These are phyloP conservation scores for Polydrusus tereticollis DNA, from an alignment of 2,888 invertebrate species.

Conservation along the genomic window DNA sequence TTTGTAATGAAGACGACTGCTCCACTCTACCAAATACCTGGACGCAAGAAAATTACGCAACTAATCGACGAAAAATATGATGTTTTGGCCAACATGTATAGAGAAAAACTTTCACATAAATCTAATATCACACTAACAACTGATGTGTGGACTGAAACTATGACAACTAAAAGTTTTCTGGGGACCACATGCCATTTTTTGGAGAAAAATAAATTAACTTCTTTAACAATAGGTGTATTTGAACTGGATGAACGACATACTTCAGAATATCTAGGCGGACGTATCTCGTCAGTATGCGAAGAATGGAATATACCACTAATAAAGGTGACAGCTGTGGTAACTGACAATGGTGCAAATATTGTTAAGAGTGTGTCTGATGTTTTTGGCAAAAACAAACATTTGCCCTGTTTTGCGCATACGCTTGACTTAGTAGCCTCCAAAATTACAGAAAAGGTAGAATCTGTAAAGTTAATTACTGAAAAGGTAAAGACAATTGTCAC, in stretches of 20 bases:
- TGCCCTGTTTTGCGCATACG: constrained; percentile 25
- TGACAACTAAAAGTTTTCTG: constrained; percentile 5
- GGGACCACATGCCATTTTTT: constrained; percentile 15
- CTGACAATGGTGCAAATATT: constrained; percentile 29
- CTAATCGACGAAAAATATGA: constrained; percentile 41
- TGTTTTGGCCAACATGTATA: constrained; percentile 39
- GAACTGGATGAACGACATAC: constrained; percentile 50
- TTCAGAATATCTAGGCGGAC: constrained; percentile 46
- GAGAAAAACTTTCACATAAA: constrained; percentile 41
- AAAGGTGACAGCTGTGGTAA: constrained; percentile 25
- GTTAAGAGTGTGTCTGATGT: constrained; percentile 4
- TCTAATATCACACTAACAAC: constrained; percentile 33
- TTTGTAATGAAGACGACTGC: constrained; percentile 27
- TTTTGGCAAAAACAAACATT: constrained; percentile 15
- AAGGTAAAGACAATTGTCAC: constrained; percentile 33
- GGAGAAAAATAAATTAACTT: not conserved
- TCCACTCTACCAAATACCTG: constrained; percentile 42
- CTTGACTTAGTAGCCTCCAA: constrained; percentile 15
- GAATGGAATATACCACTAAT: constrained; percentile 49
- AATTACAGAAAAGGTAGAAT: constrained; percentile 17
- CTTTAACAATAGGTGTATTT: not conserved
- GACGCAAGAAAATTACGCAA: constrained; percentile 42
- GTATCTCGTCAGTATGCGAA: constrained; percentile 48
- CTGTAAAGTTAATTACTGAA: constrained; percentile 47
- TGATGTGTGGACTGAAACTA: not conserved